phyloP scores from a whole-genome alignment of 2,113 vertebrate genomes.

The Rhinichthys klamathensis region DNA sequence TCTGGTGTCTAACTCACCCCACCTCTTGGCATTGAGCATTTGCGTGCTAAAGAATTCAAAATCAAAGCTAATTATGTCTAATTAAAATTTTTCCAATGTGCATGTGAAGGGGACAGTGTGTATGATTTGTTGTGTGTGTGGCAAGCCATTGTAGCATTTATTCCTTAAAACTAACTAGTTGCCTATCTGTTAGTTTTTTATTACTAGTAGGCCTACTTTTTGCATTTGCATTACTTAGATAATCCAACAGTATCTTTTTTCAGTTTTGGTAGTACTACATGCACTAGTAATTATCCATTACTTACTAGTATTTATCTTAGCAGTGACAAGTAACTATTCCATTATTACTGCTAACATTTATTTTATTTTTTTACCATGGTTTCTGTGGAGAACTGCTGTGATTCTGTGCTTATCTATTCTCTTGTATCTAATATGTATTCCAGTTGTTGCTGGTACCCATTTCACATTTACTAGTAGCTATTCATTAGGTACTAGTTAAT shows the following conservation, averaged over 20 bases:
- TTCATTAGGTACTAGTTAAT: neutral
- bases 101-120: slow-evolving; percentile 3
- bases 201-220: neutral
- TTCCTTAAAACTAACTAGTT: neutral
- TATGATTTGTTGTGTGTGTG: slow-evolving; percentile 22
- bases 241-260: neutral
- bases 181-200: neutral
- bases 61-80: neutral
- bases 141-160: slow-evolving; percentile 6
- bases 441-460: neutral
- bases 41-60: neutral
- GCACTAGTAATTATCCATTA: neutral
- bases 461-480: neutral
- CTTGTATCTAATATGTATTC: neutral
- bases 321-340: neutral
- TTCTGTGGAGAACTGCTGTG: neutral
- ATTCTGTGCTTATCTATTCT: neutral
- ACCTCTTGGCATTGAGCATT: slow-evolving; percentile 18
- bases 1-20: slow-evolving; percentile 18
- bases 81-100: slow-evolving; percentile 12
- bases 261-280: neutral
- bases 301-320: neutral
- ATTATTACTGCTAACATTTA: neutral
- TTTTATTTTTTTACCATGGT: neutral
- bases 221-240: neutral